Evolutionary conservation across 2,113 vertebrate species (phyloP).

Genomic region (Labeo rohita): DNA sequence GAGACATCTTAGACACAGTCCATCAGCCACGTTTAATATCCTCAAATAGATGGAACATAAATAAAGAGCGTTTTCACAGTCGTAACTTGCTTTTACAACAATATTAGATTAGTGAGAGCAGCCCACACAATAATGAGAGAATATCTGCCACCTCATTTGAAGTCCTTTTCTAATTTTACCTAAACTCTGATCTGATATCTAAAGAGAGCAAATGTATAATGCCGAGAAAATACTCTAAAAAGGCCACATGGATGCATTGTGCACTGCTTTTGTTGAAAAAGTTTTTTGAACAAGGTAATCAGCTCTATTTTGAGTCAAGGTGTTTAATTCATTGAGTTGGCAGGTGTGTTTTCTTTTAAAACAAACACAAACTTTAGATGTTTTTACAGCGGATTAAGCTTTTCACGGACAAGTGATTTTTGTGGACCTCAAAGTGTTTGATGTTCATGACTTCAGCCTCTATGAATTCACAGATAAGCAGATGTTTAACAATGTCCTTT

Average conservation of each 20-base stretch:
- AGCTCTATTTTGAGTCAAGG: background rate
- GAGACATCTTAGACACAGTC: constrained; percentile 35
- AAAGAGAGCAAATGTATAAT: constrained; percentile 7
- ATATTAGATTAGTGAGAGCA: background rate
- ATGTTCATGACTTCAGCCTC: constrained; percentile 6
- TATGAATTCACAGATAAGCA: background rate
- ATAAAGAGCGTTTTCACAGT: background rate
- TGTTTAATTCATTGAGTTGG: constrained; percentile 5
- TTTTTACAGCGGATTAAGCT: background rate
- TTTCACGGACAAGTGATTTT: background rate
- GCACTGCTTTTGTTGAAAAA: background rate
- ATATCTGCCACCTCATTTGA: background rate
- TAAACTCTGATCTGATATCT: background rate
- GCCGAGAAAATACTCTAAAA: background rate
- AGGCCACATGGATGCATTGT: background rate
- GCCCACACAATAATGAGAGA: background rate
- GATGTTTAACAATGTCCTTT: constrained; percentile 1
- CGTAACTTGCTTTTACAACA: background rate
- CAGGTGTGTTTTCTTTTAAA: constrained; percentile 3
- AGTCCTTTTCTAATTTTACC: background rate
- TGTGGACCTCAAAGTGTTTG: constrained; percentile 11
- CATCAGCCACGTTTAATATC: constrained; percentile 11
- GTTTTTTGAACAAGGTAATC: background rate
- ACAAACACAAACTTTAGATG: constrained; percentile 6
- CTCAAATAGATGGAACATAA: constrained; percentile 21